These are phyloP conservation scores for Zelostemma sp. DNA, from an alignment of 1,140 invertebrate genomes.

Conservation along the genomic window DNA sequence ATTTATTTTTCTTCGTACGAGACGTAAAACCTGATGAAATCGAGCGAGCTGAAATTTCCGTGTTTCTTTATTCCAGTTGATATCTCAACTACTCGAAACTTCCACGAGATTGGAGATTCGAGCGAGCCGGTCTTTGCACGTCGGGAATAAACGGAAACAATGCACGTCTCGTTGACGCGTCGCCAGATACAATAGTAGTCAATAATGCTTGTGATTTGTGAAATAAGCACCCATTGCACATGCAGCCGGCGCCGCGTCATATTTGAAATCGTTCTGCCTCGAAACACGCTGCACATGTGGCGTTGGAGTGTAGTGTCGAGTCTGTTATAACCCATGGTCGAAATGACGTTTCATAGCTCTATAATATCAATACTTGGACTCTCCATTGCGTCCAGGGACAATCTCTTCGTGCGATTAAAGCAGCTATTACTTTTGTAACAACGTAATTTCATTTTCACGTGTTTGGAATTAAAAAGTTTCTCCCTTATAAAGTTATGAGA, in stretches of 20 bases:
- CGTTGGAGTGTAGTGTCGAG: constrained; percentile 49
- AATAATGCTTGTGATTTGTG: constrained; percentile 70
- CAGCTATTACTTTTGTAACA: constrained; percentile 1
- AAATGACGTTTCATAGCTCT: constrained; percentile 39
- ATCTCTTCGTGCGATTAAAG: too few species aligned
- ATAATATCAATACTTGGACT: constrained; percentile 28
- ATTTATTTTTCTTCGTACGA: too few species aligned
- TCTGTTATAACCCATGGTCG: constrained; percentile 58
- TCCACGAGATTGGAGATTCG: constrained; percentile 18
- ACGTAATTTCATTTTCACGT: too few species aligned
- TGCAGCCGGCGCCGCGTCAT: constrained; percentile 61
- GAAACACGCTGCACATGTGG: constrained; percentile 63
- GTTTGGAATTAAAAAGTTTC: too few species aligned
- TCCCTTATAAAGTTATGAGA: too few species aligned
- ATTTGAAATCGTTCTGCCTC: constrained; percentile 65
- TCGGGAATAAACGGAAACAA: constrained; percentile 45
- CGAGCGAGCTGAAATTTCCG: too few species aligned
- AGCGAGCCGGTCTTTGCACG: constrained; percentile 12
- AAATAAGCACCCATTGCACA: constrained; percentile 66
- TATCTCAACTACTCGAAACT: too few species aligned
- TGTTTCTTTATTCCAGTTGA: too few species aligned
- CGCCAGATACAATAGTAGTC: constrained; percentile 65
- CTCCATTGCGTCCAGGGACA: too few species aligned
- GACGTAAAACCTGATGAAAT: too few species aligned
- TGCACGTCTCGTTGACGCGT: constrained; percentile 45